These are phyloP conservation scores for Chondrilla cf. caribensis DNA, from an alignment of 37 sponge, comb jelly and placozoan species.

Conservation along the genomic window DNA sequence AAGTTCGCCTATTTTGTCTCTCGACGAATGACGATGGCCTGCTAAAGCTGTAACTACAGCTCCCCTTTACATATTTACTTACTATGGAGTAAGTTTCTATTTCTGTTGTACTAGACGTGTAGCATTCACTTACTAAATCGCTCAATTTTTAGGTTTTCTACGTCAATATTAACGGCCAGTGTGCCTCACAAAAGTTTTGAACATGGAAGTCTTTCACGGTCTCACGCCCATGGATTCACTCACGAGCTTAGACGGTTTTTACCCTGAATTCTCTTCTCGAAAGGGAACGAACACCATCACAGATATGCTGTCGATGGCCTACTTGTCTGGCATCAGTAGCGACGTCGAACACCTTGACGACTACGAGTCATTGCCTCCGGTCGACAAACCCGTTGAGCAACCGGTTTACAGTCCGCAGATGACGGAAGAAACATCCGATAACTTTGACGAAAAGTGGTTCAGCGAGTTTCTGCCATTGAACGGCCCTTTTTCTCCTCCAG, in stretches of 20 bases:
- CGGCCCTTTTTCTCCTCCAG: background rate
- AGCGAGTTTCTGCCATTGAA: background rate
- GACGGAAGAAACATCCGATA: too few relatives aligned
- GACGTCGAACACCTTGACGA: background rate
- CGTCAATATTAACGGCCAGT: background rate
- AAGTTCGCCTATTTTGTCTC: background rate
- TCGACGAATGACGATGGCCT: background rate
- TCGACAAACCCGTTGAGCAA: background rate
- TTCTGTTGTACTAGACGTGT: background rate
- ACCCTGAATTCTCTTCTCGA: too few relatives aligned
- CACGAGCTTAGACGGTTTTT: background rate
- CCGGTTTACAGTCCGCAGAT: background rate
- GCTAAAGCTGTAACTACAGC: background rate
- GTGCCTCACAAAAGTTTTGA: background rate
- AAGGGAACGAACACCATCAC: background rate
- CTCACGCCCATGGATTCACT: conserved; percentile 10
- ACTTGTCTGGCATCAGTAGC: background rate
- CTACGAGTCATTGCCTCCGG: background rate
- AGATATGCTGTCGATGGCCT: background rate
- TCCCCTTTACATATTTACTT: background rate
- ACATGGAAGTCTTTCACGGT: conserved; percentile 25
- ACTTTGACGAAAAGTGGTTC: background rate
- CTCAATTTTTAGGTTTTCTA: background rate
- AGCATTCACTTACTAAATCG: too few relatives aligned
- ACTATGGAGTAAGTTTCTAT: conserved; percentile 10